Evolutionary conservation across 1,140 invertebrate species (phyloP), one percentile per base, ranked within the genome.

Genomic region (Bombus cullumanus): DNA sequence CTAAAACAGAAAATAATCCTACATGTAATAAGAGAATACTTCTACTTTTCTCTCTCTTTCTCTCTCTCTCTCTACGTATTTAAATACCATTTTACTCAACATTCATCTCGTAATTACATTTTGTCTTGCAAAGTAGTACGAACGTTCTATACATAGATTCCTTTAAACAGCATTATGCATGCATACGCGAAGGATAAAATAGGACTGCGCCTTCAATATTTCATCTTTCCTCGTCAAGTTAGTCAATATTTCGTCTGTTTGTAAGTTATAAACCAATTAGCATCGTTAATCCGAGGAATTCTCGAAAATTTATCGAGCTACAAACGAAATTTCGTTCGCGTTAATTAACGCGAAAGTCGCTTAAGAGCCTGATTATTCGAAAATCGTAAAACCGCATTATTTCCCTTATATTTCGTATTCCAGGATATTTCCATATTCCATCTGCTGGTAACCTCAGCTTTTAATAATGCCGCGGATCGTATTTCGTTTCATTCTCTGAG

Each of bases 401-500:
- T 62, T 31, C n/a, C 37, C 28, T 31, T 81, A 31, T 73, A 73
- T 34, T 81, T 47, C 53, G 18, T 43, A 41, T 28, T 47, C 37
- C 37, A 53, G 3, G 22, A 3, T 31, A 41, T 69, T 73, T 81
- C 34, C 53, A 62, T 81, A 47, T 73, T 81, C n/a, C 22, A 64
- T 47, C 34, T n/a, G 25, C 66, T 18, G 43, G 43, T 73, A 81
- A 59, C 37, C 69, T 34, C 47, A 28, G 31, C 77, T 57, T 71
- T 43, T 81, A 71, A 71, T 81, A 81, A 81, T 59, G n/a, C 62
- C 31, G 34, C 37, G 79, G 47, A 81, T 81, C 41, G 41, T 41
- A 57, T 81, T 81, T 71, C 43, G 66, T 57, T 57, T 34, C 12
- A 47, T 79, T 66, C 31, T 18, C 9, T 10, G 47, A 9, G 25